Percentiles rank a stretch among this genome's conserved stretches.
Conservation (phyloP, 2,888 invertebrate species). For the Heliconius ethilla region DNA sequence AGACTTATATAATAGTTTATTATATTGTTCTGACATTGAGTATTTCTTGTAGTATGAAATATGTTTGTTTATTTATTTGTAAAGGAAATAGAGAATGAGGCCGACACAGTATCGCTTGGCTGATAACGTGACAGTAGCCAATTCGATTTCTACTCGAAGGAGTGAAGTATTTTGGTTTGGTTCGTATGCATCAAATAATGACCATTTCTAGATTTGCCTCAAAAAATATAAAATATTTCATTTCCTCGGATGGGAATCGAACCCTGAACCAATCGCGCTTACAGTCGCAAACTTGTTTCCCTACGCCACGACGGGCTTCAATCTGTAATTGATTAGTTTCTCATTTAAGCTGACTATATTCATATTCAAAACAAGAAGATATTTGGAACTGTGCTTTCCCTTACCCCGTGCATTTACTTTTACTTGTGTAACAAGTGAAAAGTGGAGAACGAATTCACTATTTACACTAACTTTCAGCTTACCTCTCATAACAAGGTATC, state of each 20-base stretch:
- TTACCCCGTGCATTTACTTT: no score
- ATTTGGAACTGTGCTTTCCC: no score
- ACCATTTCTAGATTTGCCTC: no score
- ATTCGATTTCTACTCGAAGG: background rate
- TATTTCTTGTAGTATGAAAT: background rate
- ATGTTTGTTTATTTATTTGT: background rate
- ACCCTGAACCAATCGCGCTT: background rate
- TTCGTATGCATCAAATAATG: no score
- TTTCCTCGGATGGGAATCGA: background rate
- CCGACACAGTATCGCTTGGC: no score
- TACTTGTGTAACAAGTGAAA: no score
- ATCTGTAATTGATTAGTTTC: background rate
- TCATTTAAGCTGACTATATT: no score
- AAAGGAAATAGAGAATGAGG: background rate
- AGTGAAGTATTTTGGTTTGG: background rate
- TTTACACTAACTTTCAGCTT: background rate
- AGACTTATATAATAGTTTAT: slow-evolving; percentile 3
- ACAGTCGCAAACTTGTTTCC: background rate
- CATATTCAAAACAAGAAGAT: no score
- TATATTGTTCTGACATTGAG: background rate
- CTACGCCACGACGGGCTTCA: background rate
- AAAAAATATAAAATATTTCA: background rate
- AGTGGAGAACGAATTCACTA: no score
- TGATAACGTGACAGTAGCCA: background rate
- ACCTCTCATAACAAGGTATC: background rate